phyloP scores from a whole-genome alignment of 2,113 vertebrate species.

The Murina feae region DNA sequence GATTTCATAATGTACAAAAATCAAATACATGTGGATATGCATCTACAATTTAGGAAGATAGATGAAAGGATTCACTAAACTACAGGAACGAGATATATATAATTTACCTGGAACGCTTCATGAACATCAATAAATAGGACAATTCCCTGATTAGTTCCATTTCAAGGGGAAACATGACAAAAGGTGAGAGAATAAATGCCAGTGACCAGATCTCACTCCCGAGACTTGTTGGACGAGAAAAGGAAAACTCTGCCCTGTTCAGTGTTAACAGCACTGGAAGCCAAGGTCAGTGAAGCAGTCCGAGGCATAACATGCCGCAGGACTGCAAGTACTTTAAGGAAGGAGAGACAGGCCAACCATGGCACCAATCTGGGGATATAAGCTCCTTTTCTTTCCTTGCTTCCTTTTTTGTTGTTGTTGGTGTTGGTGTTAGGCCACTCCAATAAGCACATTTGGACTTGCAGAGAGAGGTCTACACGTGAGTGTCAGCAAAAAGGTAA shows the following conservation, averaged over 20 bases:
- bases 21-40: background rate
- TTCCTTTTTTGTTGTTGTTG: background rate
- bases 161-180: background rate
- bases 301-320: background rate
- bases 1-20: conserved; percentile 1
- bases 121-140: background rate
- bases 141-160: background rate
- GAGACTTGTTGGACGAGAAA: background rate
- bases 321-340: background rate
- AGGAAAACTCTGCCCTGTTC: background rate
- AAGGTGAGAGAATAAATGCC: background rate
- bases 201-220: background rate
- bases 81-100: background rate
- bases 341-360: background rate
- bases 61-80: background rate
- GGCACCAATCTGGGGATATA: background rate
- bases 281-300: background rate
- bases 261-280: background rate
- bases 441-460: background rate
- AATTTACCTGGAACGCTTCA: background rate
- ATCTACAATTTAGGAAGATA: background rate
- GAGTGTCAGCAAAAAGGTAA: background rate
- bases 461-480: background rate
- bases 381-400: background rate
- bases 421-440: background rate